Evolutionary conservation across 2,113 vertebrate species (phyloP).

Genomic region (Jacana jacana): DNA sequence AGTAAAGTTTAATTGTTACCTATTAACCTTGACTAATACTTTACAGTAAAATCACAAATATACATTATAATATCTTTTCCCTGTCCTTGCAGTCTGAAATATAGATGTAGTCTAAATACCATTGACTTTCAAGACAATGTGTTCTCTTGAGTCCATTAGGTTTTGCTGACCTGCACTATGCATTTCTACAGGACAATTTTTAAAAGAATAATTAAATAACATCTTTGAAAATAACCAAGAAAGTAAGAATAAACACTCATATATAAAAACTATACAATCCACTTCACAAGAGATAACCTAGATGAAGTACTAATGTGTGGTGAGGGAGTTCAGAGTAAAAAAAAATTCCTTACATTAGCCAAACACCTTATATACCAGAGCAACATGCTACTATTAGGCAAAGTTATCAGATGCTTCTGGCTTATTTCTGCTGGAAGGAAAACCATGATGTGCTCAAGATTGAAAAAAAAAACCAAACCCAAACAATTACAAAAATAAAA

Average conservation of each 20-base stretch:
- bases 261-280: not conserved
- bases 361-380: not conserved
- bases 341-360: not conserved
- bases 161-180: not conserved
- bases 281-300: not conserved
- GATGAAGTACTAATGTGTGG: not conserved
- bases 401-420: not conserved
- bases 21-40: slow-evolving; percentile 14
- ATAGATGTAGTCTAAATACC: not conserved
- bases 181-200: not conserved
- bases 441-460: not conserved
- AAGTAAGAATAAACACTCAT: not conserved
- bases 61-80: not conserved
- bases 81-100: not conserved
- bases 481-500: not conserved
- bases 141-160: not conserved
- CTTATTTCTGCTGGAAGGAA: not conserved
- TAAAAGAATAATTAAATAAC: not conserved
- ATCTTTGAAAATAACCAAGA: not conserved
- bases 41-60: not conserved
- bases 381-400: not conserved
- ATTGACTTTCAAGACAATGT: not conserved
- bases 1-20: not conserved
- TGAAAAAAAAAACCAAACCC: not conserved
- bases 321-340: not conserved